Conservation (phyloP, 92 coral and sea anemone species). For the Siderastrea radians region DNA sequence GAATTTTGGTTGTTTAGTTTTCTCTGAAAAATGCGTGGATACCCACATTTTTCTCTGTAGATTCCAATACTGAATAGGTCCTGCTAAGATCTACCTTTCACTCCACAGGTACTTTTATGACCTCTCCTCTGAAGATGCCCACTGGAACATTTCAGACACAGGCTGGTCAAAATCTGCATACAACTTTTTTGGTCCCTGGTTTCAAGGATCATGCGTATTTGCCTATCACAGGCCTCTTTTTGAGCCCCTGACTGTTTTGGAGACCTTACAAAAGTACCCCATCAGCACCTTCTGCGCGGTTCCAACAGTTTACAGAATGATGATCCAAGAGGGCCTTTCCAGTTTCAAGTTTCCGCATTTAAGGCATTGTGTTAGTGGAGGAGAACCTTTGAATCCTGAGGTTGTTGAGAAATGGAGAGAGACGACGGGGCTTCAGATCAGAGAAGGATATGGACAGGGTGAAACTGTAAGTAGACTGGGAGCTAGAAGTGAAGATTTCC, state of each 20-base stretch:
- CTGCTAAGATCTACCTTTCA: no score
- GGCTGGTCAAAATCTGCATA: conserved; percentile 93
- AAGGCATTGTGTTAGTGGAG: conserved; percentile 88
- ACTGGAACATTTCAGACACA: conserved; percentile 90
- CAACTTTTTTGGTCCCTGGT: conserved; percentile 83
- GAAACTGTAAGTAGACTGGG: conserved; percentile 73
- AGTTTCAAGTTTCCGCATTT: conserved; percentile 63
- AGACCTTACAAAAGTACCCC: conserved; percentile 81
- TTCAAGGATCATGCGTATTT: conserved; percentile 83
- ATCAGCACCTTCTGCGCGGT: conserved; percentile 78
- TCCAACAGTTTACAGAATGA: conserved; percentile 91
- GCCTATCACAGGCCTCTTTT: conserved; percentile 76
- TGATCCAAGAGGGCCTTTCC: conserved; percentile 81
- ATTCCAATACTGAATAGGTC: no score
- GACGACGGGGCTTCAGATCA: conserved; percentile 84
- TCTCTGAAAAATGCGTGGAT: no score
- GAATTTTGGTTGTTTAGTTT: no score
- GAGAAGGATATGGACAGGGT: conserved; percentile 92
- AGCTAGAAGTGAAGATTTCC: no score
- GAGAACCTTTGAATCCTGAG: conserved; percentile 91
- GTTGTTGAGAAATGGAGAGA: conserved; percentile 82
- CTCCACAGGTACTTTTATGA: conserved; percentile 81
- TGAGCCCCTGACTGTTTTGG: conserved; percentile 73
- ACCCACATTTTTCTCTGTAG: no score
- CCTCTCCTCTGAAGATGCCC: conserved; percentile 70